Conservation (phyloP, 2,797 vertebrate genomes). For the Periophthalmus magnuspinnatus region DNA sequence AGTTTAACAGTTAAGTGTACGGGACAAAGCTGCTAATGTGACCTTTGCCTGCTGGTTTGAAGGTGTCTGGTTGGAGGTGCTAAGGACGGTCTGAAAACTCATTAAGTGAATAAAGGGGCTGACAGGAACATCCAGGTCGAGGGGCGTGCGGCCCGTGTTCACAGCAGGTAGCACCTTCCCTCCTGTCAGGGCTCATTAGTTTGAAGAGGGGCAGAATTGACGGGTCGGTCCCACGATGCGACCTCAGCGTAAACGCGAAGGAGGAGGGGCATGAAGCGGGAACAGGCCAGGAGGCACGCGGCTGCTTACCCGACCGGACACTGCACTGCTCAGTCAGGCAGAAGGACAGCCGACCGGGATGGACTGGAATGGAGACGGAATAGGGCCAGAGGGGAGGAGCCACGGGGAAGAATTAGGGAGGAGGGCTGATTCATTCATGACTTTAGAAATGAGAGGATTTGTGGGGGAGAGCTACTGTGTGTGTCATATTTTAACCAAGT, state of each 20-base stretch:
- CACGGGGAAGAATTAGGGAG: conserved; percentile 21
- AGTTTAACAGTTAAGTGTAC: background rate
- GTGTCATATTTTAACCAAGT: background rate
- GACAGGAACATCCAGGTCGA: conserved; percentile 31
- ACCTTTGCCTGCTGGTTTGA: conserved; percentile 22
- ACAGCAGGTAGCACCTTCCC: conserved; percentile 56
- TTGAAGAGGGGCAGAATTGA: conserved; percentile 51
- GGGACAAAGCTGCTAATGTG: conserved; percentile 21
- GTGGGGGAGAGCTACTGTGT: conserved; percentile 12
- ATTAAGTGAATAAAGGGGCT: conserved; percentile 34
- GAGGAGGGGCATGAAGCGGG: conserved; percentile 30
- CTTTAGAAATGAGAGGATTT: conserved; percentile 5
- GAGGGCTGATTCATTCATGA: conserved; percentile 45
- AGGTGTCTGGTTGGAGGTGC: conserved; percentile 5
- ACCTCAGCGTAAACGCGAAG: conserved; percentile 25
- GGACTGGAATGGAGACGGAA: conserved; percentile 35
- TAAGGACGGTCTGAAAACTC: conserved; percentile 14
- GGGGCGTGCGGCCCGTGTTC: conserved; percentile 39
- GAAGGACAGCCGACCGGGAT: conserved; percentile 43
- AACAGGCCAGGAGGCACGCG: conserved; percentile 55
- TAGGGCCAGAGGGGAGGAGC: conserved; percentile 25
- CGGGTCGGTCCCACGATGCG: conserved; percentile 47
- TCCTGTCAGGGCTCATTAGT: conserved; percentile 61
- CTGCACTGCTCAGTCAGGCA: conserved; percentile 42
- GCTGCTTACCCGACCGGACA: conserved; percentile 39